Evolutionary conservation across 2,888 invertebrate species (phyloP).

Genomic region (Heliconius sara): DNA sequence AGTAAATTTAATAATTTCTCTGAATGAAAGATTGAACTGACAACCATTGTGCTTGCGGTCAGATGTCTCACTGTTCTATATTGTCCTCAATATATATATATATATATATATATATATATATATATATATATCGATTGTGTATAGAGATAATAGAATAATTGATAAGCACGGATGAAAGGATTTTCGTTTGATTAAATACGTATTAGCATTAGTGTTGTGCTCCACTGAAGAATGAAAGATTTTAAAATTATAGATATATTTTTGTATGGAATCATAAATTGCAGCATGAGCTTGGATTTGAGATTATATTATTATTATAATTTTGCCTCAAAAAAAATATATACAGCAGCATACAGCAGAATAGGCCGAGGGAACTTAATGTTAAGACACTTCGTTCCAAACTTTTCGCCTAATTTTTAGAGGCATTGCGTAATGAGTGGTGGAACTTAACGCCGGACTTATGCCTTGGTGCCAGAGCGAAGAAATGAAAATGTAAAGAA

Average conservation of each 20-base stretch:
- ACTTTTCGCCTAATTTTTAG: not conserved
- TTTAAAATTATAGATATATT: not conserved
- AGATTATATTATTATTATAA: too few relatives aligned
- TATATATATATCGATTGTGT: not conserved
- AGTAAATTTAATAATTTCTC: not conserved
- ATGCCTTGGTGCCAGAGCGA: too few relatives aligned
- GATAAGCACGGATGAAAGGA: slow-evolving; percentile 1
- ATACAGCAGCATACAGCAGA: not conserved
- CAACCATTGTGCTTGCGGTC: not conserved
- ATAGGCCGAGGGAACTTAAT: not conserved
- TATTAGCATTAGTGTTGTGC: slow-evolving; percentile 2
- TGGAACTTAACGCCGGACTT: too few relatives aligned
- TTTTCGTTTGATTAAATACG: not conserved
- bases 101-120: not conserved
- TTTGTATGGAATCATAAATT: not conserved
- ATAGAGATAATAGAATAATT: slow-evolving; percentile 7
- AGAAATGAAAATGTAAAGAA: too few relatives aligned
- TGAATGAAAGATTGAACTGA: not conserved
- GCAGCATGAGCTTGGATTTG: not conserved
- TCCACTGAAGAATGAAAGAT: not conserved
- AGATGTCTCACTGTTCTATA: not conserved
- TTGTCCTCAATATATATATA: not conserved
- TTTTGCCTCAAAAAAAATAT: too few relatives aligned
- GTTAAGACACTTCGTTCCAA: too few relatives aligned
- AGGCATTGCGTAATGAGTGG: too few relatives aligned